phyloP scores from a whole-genome alignment of 2,113 vertebrate genomes.

The Pachycephala philippinensis region DNA sequence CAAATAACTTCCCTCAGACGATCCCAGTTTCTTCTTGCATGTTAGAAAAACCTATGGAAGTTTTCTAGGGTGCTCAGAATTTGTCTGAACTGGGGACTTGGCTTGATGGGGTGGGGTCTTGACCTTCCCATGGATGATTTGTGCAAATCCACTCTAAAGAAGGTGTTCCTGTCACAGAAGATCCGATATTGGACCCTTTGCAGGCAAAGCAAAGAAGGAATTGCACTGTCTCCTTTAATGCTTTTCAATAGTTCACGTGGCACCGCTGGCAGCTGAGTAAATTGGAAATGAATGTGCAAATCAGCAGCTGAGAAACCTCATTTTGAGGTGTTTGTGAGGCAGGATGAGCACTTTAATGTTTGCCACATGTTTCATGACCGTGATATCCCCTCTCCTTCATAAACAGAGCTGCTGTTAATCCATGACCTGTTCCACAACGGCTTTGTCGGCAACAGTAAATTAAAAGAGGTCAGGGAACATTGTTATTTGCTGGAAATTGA shows the following conservation, averaged over 20 bases:
- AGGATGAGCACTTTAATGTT: background rate
- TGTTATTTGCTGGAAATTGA: background rate
- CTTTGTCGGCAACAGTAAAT: background rate
- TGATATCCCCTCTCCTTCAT: background rate
- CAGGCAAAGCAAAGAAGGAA: background rate
- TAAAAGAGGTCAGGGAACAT: background rate
- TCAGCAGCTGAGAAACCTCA: background rate
- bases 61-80: background rate
- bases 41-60: background rate
- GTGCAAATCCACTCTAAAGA: too few relatives aligned
- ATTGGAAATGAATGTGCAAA: background rate
- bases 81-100: background rate
- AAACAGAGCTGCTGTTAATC: background rate
- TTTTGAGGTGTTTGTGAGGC: background rate
- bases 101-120: background rate
- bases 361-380: background rate
- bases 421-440: background rate
- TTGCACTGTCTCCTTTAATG: background rate
- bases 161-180: background rate
- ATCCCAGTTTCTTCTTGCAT: background rate
- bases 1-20: background rate
- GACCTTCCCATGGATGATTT: background rate
- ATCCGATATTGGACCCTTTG: rapidly evolving
- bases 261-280: background rate
- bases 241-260: background rate